Conservation (phyloP, 2,797 vertebrate genomes). For the Hyperoplus lanceolatus region DNA sequence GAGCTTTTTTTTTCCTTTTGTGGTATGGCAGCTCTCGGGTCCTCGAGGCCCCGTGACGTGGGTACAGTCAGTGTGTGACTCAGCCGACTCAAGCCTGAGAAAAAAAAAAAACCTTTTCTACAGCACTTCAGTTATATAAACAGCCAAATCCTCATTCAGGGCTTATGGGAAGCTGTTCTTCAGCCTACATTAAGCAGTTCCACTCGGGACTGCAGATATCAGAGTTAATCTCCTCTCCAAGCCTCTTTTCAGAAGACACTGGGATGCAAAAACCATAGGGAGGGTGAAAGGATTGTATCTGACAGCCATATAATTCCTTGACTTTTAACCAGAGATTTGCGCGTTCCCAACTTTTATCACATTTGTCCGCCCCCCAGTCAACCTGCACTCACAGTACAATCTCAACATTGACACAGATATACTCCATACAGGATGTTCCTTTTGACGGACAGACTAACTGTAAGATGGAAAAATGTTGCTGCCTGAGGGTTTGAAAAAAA, state of each 20-base stretch:
- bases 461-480: background rate
- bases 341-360: background rate
- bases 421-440: background rate
- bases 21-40: background rate
- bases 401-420: background rate
- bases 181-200: constrained; percentile 57
- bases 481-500: background rate
- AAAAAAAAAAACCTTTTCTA: constrained; percentile 56
- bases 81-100: constrained; percentile 41
- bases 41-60: background rate
- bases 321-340: background rate
- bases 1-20: constrained; percentile 9
- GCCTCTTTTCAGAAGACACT: constrained; percentile 37
- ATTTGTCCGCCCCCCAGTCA: background rate
- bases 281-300: constrained; percentile 16
- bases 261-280: constrained; percentile 26
- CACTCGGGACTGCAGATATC: constrained; percentile 47
- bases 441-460: background rate
- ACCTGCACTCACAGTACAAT: background rate
- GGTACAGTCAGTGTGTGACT: constrained; percentile 25
- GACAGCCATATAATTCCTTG: background rate
- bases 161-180: constrained; percentile 59
- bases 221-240: constrained; percentile 62
- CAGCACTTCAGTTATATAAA: constrained; percentile 67
- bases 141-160: constrained; percentile 63